These are phyloP conservation scores for Gisinianus flammeolus DNA, from an alignment of 2,888 invertebrate species.

Conservation along the genomic window DNA sequence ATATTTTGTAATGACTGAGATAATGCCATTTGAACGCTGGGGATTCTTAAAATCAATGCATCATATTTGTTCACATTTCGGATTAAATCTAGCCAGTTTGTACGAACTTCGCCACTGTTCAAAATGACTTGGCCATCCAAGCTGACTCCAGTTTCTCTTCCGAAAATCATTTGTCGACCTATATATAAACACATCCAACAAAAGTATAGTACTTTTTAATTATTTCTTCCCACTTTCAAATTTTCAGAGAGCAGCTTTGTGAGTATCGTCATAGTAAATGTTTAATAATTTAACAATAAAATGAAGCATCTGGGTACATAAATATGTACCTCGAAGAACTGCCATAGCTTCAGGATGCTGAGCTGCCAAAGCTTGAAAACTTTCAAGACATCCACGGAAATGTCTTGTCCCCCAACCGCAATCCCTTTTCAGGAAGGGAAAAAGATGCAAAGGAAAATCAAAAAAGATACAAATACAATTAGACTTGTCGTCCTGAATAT, in stretches of 20 bases:
- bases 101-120: constrained; percentile 89
- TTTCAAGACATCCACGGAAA: constrained; percentile 86
- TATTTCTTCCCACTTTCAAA: too few species aligned
- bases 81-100: constrained; percentile 91
- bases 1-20: constrained; percentile 84
- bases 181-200: too few species aligned
- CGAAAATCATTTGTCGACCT: constrained; percentile 83
- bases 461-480: background rate
- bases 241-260: too few species aligned
- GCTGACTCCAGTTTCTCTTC: constrained; percentile 88
- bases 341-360: constrained; percentile 73
- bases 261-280: background rate
- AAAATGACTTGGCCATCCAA: constrained; percentile 88
- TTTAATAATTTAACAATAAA: background rate
- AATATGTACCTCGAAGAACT: background rate
- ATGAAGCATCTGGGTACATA: background rate
- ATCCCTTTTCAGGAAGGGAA: constrained; percentile 62
- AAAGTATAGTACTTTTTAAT: background rate
- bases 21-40: constrained; percentile 81
- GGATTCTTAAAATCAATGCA: constrained; percentile 74
- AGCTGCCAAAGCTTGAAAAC: constrained; percentile 75
- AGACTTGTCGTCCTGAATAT: background rate
- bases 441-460: background rate
- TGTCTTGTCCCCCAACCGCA: constrained; percentile 89
- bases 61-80: constrained; percentile 76